Evolutionary conservation across 1,140 invertebrate species (phyloP), one percentile per base, ranked within the genome.

Genomic region (Triops longicaudatus): DNA sequence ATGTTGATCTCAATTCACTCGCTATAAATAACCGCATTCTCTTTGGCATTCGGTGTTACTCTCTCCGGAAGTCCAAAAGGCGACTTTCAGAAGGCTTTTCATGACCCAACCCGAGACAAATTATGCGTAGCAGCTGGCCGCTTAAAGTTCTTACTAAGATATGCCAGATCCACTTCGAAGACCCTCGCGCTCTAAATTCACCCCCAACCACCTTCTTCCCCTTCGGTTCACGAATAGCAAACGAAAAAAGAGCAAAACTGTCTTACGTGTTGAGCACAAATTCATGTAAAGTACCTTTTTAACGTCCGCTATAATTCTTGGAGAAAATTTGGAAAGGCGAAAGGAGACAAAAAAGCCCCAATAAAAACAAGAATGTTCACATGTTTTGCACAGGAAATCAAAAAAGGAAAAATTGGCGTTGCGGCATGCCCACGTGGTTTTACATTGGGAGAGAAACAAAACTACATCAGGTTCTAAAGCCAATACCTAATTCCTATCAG

Each of bases 321-420:
- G 0, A 42, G 72, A 31, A 78, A 76, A 26, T 63, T 72, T 41
- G n/a, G 43, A 76, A 76, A 80, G 72, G 71, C 37, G 73, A 72
- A 27, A 28, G 73, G 26, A 78, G 17, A 27, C n/a, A 37, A 22
- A 22, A 63, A 63, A 63, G 50, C 50, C n/a, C 50, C 50, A 63
- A 22, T 22, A 63, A 6, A 37, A 63, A n/a, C 22, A 22, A 63
- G 22, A 63, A 63, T 63, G 0, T 63, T 63, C 50, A 22, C n/a
- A 7, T 37, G 7, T 63, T 63, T 63, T 63, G 50, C 50, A 63
- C 50, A 63, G 10, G 50, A 63, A 22, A 63, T 63, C 44, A 50
- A 50, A 50, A 50, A 50, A 50, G n/a, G 1, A 50, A 50, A 3
- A 11, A 63, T n/a, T n/a, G 22, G 22, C 14, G 5, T 22, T 17